Evolutionary conservation across 2,888 invertebrate species (phyloP).

Genomic region (Emmelina monodactyla): DNA sequence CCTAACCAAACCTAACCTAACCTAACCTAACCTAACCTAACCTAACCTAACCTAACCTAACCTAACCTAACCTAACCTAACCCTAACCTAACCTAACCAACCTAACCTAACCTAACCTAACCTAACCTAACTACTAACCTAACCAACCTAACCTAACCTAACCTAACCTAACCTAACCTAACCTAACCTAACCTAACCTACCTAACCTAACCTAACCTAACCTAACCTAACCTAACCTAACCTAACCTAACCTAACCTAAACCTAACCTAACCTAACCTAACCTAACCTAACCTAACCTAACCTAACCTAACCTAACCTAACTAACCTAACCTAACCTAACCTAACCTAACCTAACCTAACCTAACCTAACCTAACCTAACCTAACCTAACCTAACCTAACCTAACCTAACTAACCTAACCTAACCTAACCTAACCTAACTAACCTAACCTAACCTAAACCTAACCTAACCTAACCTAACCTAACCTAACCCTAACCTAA

Average conservation of each 20-base stretch:
- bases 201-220: constrained; percentile 18
- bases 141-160: constrained; percentile 15
- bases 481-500: too few relatives aligned
- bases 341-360: constrained; percentile 14
- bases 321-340: constrained; percentile 15
- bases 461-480: constrained; percentile 15
- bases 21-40: constrained; percentile 16
- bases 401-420: constrained; percentile 17
- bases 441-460: constrained; percentile 1
- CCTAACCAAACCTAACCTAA: constrained; percentile 16
- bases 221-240: constrained; percentile 20
- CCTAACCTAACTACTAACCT: constrained; percentile 15
- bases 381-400: constrained; percentile 16
- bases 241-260: constrained; percentile 19
- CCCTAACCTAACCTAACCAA: constrained; percentile 14
- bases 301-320: constrained; percentile 16
- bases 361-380: constrained; percentile 16
- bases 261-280: constrained; percentile 18
- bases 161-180: constrained; percentile 17
- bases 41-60: constrained; percentile 17
- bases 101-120: constrained; percentile 17
- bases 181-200: constrained; percentile 18
- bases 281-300: constrained; percentile 18
- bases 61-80: constrained; percentile 16
- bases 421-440: constrained; percentile 15